These are phyloP conservation scores for Equus quagga DNA, from an alignment of 2,113 vertebrate species.

Conservation along the genomic window DNA sequence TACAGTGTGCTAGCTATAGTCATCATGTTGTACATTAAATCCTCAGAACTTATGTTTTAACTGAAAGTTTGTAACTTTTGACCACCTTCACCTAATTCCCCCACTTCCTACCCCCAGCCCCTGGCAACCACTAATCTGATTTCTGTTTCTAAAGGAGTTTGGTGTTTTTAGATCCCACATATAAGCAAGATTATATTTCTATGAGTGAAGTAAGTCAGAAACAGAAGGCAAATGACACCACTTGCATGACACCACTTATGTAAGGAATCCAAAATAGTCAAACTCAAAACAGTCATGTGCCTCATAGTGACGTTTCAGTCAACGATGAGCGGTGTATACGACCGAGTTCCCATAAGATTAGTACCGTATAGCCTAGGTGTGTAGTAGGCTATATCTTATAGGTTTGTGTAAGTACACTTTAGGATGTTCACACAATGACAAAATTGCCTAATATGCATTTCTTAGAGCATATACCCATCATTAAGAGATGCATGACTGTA, in stretches of 20 bases:
- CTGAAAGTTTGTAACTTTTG: not conserved
- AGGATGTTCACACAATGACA: too few relatives aligned
- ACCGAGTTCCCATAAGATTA: too few relatives aligned
- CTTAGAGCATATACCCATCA: too few relatives aligned
- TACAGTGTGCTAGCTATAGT: not conserved
- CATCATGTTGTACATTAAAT: not conserved
- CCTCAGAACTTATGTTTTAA: not conserved
- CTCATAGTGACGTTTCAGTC: too few relatives aligned
- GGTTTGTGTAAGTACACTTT: too few relatives aligned
- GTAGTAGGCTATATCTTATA: too few relatives aligned
- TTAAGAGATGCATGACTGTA: too few relatives aligned
- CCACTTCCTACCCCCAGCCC: not conserved
- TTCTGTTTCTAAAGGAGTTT: not conserved
- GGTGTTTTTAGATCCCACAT: not conserved
- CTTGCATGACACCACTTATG: not conserved
- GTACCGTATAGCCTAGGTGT: too few relatives aligned
- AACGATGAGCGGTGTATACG: too few relatives aligned
- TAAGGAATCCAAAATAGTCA: not conserved
- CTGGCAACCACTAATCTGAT: not conserved
- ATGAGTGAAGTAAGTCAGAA: not conserved
- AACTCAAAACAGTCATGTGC: too few relatives aligned
- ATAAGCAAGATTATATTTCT: not conserved
- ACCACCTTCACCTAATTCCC: not conserved
- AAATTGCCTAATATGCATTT: too few relatives aligned
- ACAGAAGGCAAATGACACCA: not conserved